Percentiles rank a stretch among this genome's conserved stretches.
These are phyloP conservation scores for Netelia fuscicornis DNA, from an alignment of 2,888 invertebrate genomes.

Conservation along the genomic window DNA sequence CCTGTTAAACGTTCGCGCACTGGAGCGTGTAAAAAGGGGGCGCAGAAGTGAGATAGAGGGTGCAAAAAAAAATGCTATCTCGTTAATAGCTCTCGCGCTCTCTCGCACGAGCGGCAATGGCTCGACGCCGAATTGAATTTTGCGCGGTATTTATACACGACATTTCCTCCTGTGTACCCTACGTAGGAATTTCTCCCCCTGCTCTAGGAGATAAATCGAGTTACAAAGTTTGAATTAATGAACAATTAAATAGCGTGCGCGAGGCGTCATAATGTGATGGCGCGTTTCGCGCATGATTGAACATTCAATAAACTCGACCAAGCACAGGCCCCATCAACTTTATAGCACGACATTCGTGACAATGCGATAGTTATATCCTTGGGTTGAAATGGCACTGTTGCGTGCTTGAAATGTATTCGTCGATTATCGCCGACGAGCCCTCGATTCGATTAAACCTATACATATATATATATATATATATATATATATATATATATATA, in stretches of 20 bases:
- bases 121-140: constrained; percentile 35
- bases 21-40: constrained; percentile 35
- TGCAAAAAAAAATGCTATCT: constrained; percentile 19
- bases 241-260: constrained; percentile 11
- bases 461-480: too few relatives aligned
- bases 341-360: too few relatives aligned
- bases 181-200: background rate
- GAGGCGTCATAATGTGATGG: background rate
- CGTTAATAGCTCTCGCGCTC: constrained; percentile 45
- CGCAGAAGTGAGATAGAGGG: background rate
- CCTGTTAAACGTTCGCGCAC: constrained; percentile 38
- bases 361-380: too few relatives aligned
- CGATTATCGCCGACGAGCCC: too few relatives aligned
- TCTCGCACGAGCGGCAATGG: constrained; percentile 14
- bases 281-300: background rate
- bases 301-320: too few relatives aligned
- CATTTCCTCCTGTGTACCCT: constrained; percentile 2
- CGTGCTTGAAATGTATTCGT: too few relatives aligned
- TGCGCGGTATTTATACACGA: constrained; percentile 36
- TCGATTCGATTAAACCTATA: too few relatives aligned
- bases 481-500: too few relatives aligned
- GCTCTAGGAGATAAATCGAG: background rate
- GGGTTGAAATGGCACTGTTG: too few relatives aligned
- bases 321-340: too few relatives aligned
- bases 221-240: constrained; percentile 24